These are phyloP conservation scores for Synchiropus splendidus DNA, from an alignment of 2,113 vertebrate genomes.

Conservation along the genomic window DNA sequence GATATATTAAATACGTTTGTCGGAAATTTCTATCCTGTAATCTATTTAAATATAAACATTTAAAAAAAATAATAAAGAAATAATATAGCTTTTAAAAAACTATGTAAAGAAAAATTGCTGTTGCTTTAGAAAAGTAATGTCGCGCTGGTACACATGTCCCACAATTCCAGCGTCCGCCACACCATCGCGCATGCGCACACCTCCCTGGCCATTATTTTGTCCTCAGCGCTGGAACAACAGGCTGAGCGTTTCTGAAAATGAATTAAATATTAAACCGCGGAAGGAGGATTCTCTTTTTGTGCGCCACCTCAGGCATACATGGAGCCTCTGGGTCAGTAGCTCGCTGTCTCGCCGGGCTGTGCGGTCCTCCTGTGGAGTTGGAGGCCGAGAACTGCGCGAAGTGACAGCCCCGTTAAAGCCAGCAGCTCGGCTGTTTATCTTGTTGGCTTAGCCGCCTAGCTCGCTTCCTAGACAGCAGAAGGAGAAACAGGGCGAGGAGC, in stretches of 20 bases:
- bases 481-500: background rate
- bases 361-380: conserved; percentile 37
- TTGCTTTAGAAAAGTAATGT: background rate
- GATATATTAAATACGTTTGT: too few relatives aligned
- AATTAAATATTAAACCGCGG: conserved; percentile 49
- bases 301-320: conserved; percentile 32
- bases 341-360: conserved; percentile 32
- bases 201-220: conserved; percentile 61
- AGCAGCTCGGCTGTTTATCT: conserved; percentile 57
- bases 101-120: background rate
- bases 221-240: conserved; percentile 61
- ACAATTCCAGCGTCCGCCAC: conserved; percentile 17
- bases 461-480: conserved; percentile 43
- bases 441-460: conserved; percentile 48
- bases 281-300: conserved; percentile 10
- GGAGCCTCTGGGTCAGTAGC: conserved; percentile 45
- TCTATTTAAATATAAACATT: too few relatives aligned
- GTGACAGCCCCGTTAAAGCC: conserved; percentile 57
- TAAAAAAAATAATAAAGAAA: too few relatives aligned
- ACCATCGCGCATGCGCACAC: conserved; percentile 41
- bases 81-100: background rate
- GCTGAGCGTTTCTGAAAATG: conserved; percentile 46
- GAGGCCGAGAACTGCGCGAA: conserved; percentile 62
- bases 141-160: conserved; percentile 51
- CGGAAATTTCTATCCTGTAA: too few relatives aligned